Percentiles rank a stretch among this genome's conserved stretches.
Conservation (phyloP, 1,140 invertebrate genomes). For the Sycophila sp. region DNA sequence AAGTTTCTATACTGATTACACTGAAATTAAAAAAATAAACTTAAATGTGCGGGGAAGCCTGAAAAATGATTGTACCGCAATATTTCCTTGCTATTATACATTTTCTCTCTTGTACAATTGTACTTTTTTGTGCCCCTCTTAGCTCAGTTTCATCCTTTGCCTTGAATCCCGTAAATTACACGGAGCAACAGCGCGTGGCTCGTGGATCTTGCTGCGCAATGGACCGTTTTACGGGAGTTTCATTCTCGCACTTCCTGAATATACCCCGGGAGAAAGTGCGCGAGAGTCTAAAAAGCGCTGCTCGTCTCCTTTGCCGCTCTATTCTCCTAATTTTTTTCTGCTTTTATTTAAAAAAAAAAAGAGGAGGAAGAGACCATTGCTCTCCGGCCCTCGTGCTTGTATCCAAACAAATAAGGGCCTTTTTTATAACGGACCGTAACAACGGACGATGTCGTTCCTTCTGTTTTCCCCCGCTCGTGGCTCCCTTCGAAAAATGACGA, state of each 20-base stretch:
- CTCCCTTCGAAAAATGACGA: constrained; percentile 33
- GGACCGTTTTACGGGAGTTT: background rate
- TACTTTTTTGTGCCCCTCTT: background rate
- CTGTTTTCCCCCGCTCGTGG: background rate
- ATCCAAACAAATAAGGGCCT: constrained; percentile 30
- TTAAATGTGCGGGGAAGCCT: no score
- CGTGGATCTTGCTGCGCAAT: background rate
- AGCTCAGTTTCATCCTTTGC: background rate
- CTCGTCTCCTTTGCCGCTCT: background rate
- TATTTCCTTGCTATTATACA: background rate
- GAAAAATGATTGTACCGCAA: constrained; percentile 38
- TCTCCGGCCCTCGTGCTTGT: background rate
- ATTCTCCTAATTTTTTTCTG: background rate
- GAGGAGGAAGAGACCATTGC: no score
- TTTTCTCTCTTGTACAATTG: background rate
- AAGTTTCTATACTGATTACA: no score
- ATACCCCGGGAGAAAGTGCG: background rate
- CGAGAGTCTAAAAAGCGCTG: background rate
- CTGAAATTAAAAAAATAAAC: no score
- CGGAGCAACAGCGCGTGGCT: background rate
- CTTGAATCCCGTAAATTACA: constrained; percentile 10
- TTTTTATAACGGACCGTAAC: constrained; percentile 2
- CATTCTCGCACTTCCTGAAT: background rate
- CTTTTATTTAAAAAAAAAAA: no score
- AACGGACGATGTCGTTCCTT: background rate